Percentiles rank a stretch among this genome's conserved stretches.
These are phyloP conservation scores for Anthopleura sola DNA, from an alignment of 64 coral and sea anemone genomes.

Conservation along the genomic window DNA sequence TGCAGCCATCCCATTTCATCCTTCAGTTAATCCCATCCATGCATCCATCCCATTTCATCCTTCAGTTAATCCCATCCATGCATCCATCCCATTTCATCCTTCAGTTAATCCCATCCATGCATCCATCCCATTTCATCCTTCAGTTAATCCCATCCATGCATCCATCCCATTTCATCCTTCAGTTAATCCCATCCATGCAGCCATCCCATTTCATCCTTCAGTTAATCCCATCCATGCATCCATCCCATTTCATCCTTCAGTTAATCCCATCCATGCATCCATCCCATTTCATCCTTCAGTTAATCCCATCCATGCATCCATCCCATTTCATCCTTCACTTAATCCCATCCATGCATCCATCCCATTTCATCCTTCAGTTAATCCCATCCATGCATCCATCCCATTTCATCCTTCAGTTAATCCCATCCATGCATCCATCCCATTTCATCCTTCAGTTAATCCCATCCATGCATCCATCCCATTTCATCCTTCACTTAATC, in stretches of 20 bases:
- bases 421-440: neutral
- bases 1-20: neutral
- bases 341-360: neutral
- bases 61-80: no score
- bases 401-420: no score
- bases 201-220: neutral
- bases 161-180: neutral
- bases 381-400: neutral
- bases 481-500: neutral
- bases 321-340: neutral
- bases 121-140: neutral
- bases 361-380: neutral
- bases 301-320: no score
- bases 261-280: neutral
- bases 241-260: neutral
- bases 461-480: neutral
- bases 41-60: neutral
- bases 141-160: neutral
- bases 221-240: neutral
- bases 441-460: neutral
- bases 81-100: neutral
- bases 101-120: neutral
- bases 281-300: neutral
- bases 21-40: neutral
- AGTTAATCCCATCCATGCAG: no score